Percentiles rank a stretch among this genome's conserved stretches.
These are phyloP conservation scores for Alethe castanea DNA, from an alignment of 2,113 vertebrate genomes.

Conservation along the genomic window DNA sequence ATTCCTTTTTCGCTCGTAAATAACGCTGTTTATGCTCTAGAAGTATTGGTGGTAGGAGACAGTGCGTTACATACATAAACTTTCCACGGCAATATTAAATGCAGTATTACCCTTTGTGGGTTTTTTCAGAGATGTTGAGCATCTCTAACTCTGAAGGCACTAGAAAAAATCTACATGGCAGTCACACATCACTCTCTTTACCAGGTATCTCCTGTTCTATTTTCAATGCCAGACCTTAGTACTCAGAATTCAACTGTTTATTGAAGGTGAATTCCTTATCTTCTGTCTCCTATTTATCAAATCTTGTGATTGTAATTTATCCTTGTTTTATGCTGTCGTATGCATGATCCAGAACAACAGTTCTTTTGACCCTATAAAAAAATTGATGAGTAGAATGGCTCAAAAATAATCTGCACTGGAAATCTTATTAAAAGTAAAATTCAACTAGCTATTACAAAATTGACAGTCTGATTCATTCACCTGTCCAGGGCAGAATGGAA, in stretches of 20 bases:
- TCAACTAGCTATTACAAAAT: slow-evolving; percentile 9
- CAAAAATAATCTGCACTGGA: neutral
- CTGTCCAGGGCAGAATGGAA: slow-evolving; percentile 4
- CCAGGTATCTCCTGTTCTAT: neutral
- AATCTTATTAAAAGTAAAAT: slow-evolving; percentile 32
- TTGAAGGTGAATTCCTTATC: neutral
- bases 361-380: neutral
- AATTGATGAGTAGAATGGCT: neutral
- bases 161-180: neutral
- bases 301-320: neutral
- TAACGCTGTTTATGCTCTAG: neutral
- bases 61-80: neutral
- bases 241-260: neutral
- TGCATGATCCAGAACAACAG: neutral
- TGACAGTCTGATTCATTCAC: slow-evolving; percentile 10
- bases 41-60: neutral
- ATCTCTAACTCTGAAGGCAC: neutral
- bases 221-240: neutral
- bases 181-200: neutral
- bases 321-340: neutral
- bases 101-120: neutral
- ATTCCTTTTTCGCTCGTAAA: neutral
- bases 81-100: neutral
- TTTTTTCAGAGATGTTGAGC: neutral
- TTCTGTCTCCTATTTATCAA: neutral